Evolutionary conservation across 2,888 invertebrate species (phyloP), one percentile per base, ranked within the genome.

Genomic region (Deroplatys truncata): DNA sequence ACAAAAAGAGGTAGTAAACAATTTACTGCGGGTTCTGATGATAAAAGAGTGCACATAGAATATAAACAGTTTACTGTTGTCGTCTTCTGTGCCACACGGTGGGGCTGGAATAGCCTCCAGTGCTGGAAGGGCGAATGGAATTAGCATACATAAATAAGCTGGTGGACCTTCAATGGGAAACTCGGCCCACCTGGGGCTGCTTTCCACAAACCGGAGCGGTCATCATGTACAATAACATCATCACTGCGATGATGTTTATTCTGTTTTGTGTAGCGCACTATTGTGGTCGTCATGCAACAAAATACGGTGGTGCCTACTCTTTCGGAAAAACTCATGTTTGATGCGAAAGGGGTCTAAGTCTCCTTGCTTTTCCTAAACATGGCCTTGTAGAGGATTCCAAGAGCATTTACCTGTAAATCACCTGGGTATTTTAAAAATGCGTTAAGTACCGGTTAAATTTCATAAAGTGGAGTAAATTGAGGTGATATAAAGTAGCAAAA

Each of bases 91-190:
- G 20, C 56, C 20, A 72, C 56, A 72, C 25, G 25, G 56, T 72
- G 56, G 56, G 25, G 56, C 56, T 72, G 56, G 9, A 49, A 56
- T n/a, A 56, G 86, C 28, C 86, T 72, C 72, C 82, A 43, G 86
- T 72, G 56, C 25, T 72, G 56, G 20, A 28, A 86, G 29, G 49
- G 86, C 28, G 86, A 56, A 86, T 86, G 72, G 86, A 86, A 89
- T 89, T 89, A 89, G 89, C 89, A 89, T 89, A 89, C 89, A 89
- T 89, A 89, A 89, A 89, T 89, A 89, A 89, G 86, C 82, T 35
- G 89, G 29, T 25, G 31, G 82, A 15, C 84, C 89, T 82, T 89
- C 86, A 89, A 83, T 89, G 89, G 86, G 82, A 85, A 85, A 82
- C 86, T 43, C 83, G 56, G 87, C 87, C 87, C 82, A 86, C 86